phyloP scores from a whole-genome alignment of 2,797 vertebrate species.

The Podargus strigoides region DNA sequence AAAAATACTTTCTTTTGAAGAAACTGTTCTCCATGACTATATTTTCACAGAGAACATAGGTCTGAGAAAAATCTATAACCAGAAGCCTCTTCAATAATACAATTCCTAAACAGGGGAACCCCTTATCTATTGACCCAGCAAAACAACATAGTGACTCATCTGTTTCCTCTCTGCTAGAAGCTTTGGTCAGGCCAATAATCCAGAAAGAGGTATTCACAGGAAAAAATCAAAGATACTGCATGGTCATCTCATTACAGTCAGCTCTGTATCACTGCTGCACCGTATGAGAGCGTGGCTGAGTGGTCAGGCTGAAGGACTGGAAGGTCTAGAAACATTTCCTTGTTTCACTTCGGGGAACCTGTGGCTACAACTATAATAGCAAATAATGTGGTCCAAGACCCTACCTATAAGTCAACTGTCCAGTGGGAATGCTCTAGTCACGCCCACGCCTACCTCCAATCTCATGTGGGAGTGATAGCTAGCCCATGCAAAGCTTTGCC shows the following conservation, averaged over 20 bases:
- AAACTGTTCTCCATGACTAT: background rate
- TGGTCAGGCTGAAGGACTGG: background rate
- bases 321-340: background rate
- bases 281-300: background rate
- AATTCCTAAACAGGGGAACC: background rate
- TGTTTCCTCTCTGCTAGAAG: background rate
- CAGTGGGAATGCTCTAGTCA: background rate
- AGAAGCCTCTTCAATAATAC: background rate
- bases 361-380: background rate
- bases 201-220: background rate
- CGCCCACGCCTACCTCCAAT: background rate
- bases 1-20: background rate
- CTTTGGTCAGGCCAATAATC: background rate
- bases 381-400: background rate
- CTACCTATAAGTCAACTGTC: background rate
- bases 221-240: slow-evolving; percentile 12
- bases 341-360: background rate
- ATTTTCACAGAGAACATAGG: background rate
- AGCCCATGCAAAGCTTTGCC: background rate
- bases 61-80: background rate
- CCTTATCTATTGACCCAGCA: background rate
- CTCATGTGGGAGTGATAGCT: background rate
- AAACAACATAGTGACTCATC: background rate
- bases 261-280: background rate
- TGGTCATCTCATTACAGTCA: background rate